These are phyloP conservation scores for Aurelia sp. DNA, from an alignment of 30 jellyfish, hydroid and myxozoan species.

Conservation along the genomic window DNA sequence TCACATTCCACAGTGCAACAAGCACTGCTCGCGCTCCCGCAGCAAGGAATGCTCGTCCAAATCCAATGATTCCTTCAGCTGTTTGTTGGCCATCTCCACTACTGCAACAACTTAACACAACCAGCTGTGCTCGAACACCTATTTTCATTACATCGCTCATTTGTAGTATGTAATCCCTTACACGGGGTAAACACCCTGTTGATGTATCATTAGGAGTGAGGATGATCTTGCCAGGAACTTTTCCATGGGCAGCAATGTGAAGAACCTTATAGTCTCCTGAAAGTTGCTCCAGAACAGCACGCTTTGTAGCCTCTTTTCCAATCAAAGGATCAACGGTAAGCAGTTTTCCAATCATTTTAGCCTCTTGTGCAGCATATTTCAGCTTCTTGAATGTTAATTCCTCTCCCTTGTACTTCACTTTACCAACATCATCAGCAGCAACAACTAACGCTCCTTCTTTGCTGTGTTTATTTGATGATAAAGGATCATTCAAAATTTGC, in stretches of 20 bases:
- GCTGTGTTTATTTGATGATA: too few species aligned
- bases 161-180: not conserved
- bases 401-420: too few species aligned
- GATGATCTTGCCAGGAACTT: not conserved
- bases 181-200: not conserved
- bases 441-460: too few species aligned
- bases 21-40: conserved; percentile 8
- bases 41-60: not conserved
- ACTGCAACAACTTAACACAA: not conserved
- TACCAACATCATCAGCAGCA: too few species aligned
- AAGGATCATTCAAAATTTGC: too few species aligned
- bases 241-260: not conserved
- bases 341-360: not conserved
- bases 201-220: not conserved
- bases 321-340: not conserved
- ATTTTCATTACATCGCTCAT: not conserved
- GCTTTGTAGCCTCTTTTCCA: not conserved
- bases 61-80: conserved; percentile 3
- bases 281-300: not conserved
- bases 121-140: not conserved
- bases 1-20: not conserved
- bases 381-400: too few species aligned
- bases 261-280: not conserved
- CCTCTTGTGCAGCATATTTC: not conserved
- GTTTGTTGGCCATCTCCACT: not conserved